Base-by-base conservation (phyloP, 2,113 vertebrate genomes). In the Hassar affinis region DNA sequence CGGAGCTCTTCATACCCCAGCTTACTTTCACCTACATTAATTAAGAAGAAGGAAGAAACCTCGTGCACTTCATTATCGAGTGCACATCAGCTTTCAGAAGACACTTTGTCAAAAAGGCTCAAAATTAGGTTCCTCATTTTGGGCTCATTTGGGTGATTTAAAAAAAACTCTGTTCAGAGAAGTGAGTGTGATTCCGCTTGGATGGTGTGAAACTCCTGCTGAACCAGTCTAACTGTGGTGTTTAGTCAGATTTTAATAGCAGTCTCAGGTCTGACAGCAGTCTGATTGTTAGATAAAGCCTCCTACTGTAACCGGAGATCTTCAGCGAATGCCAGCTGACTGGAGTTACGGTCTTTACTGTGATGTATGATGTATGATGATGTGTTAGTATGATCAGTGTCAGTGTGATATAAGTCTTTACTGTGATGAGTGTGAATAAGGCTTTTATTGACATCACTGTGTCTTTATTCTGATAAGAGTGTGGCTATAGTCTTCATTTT, bases 201-300 rank as follows among this genome's bases (percentile, higher is more conserved):
- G 72, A 83, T 83, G 45, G 82, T 83, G 82, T 83, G 82, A 83
- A 84, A 14, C 82, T 84, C 75, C 49, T 78, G 52, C 66, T 51
- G 27, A 69, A 54, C 74, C 20, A 68, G 25, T 54, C 33, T 57
- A 52, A 83, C 49, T 71, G 79, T 10, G 15, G 54, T 14, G 1
- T 78, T 78, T 78, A 78, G 77, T 18, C 25, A 3, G 22, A 17
- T 61, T 78, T 78, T 59, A 78, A 18, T 25, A 61, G 52, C 42
- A 30, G 22, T 61, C 25, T 64, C 47, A 27, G 56, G 33, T 79
- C 78, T 64, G 35, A 81, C 10, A 25, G 20, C 1, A 4, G 35
- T 72, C 54, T 47, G 66, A 30, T 45, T 27, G 15, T 4, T 11
- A 10, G 1, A 11, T 52, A 4, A 0, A 54, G 49, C 17, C 49